These are phyloP conservation scores for Acomys russatus DNA, from an alignment of 2,797 vertebrate species.

Conservation along the genomic window DNA sequence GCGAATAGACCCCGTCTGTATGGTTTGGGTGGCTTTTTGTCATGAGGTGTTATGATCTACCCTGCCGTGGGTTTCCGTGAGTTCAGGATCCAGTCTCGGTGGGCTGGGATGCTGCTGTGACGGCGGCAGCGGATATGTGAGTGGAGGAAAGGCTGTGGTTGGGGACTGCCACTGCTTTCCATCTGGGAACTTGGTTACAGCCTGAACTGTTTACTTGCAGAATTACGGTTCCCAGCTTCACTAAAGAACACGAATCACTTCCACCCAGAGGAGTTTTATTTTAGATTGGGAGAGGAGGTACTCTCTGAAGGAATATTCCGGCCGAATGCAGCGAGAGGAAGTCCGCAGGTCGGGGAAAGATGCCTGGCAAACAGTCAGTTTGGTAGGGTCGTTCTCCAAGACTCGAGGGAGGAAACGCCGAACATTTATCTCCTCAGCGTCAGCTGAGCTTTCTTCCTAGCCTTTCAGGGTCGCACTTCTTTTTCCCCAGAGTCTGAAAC, in stretches of 20 bases:
- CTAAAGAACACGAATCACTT: conserved; percentile 30
- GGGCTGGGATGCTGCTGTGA: neutral
- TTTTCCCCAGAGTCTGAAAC: conserved; percentile 11
- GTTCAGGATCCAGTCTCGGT: conserved; percentile 3
- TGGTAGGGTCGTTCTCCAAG: conserved; percentile 48
- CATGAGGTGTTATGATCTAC: neutral
- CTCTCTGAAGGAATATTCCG: conserved; percentile 46
- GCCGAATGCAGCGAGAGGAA: conserved; percentile 4
- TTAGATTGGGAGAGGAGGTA: conserved; percentile 39
- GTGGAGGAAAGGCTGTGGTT: neutral
- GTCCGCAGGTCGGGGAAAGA: neutral
- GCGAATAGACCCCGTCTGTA: neutral
- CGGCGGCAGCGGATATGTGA: neutral
- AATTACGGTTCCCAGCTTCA: conserved; percentile 50
- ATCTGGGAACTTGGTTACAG: conserved; percentile 41
- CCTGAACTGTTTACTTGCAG: conserved; percentile 46
- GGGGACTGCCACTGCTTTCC: neutral
- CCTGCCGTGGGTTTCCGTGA: neutral
- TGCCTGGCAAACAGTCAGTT: conserved; percentile 29
- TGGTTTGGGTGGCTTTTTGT: neutral
- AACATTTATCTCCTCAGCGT: conserved; percentile 53
- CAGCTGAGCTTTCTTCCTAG: conserved; percentile 34
- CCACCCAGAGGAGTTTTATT: conserved; percentile 40
- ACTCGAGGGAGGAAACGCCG: conserved; percentile 41
- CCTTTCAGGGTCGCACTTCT: conserved; percentile 45